A percentile compares a stretch with the other conserved stretches of the same genome.
These are phyloP conservation scores for Chloroclysta siterata DNA, from an alignment of 2,888 invertebrate species.

Conservation along the genomic window DNA sequence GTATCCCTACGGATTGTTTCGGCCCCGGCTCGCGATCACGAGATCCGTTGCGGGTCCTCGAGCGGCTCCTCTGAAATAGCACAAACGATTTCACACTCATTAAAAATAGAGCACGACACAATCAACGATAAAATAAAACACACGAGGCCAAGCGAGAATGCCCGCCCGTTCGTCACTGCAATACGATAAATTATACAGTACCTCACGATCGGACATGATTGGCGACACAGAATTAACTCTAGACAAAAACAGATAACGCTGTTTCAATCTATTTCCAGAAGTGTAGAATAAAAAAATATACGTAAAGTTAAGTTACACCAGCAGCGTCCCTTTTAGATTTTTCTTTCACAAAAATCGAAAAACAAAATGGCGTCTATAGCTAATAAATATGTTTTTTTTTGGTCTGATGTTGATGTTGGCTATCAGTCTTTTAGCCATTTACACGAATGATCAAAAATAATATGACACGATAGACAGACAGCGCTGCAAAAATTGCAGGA, in stretches of 20 bases:
- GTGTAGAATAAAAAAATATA: conserved; percentile 55
- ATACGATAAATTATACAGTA: conserved; percentile 63
- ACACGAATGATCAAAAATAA: too few relatives aligned
- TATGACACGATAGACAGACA: too few relatives aligned
- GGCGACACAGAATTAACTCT: conserved; percentile 52
- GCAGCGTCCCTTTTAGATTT: conserved; percentile 48
- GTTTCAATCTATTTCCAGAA: conserved; percentile 67
- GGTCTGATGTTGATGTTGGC: too few relatives aligned
- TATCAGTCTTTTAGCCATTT: too few relatives aligned
- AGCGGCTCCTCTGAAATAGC: conserved; percentile 80
- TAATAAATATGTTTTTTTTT: too few relatives aligned
- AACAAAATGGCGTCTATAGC: conserved; percentile 66
- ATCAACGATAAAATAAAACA: conserved; percentile 61
- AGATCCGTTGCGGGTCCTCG: conserved; percentile 80
- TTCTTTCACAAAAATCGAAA: conserved; percentile 57
- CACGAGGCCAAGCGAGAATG: conserved; percentile 68
- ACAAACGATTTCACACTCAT: conserved; percentile 49
- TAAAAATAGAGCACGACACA: conserved; percentile 52
- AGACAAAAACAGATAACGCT: conserved; percentile 60
- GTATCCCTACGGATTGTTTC: conserved; percentile 69
- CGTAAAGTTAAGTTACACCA: conserved; percentile 45
- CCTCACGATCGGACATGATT: conserved; percentile 82
- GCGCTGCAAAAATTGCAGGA: too few relatives aligned
- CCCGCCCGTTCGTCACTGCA: conserved; percentile 44
- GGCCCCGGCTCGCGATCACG: conserved; percentile 76